Base-by-base conservation (phyloP, 2,797 vertebrate genomes). In the Labroides dimidiatus region DNA sequence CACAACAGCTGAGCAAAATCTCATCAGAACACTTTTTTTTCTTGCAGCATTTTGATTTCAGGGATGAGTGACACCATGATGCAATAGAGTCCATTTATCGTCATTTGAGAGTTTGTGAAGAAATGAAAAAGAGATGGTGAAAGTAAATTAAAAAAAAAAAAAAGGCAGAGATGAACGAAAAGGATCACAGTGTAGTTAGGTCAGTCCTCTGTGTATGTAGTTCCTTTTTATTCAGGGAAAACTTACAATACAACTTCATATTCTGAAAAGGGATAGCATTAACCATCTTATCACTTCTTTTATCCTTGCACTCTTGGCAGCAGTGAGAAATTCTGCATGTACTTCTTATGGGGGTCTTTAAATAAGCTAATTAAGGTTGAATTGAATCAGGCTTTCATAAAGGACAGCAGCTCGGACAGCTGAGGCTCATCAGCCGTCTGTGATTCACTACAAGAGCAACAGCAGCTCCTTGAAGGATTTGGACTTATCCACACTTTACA, bases 211-310 rank as follows among this genome's bases (percentile, higher is more conserved):
- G 20, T 43, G 42, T 58, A 13, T 48, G 47, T 74, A 69, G 72
- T 82, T 82, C 61, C 62, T 77, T 44, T 30, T 75, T 56, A 75
- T 79, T 80, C 79, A 79, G 80, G 78, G 77, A 76, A 77, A 82
- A 76, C 48, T 19, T 48, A 48, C 30, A 59, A 27, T 42, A 37
- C 33, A 69, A 66, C 52, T 58, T 55, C 17, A 68, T 45, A 10
- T 21, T 55, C 17, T 57, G 55, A 44, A 54, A 63, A 60, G 58
- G 4, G 7, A 36, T 30, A 78, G 24, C 58, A 76, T 21, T 64
- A 64, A 64, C 21, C 51, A 44, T 49, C 30, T 1, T 36, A 47
- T 66, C 76, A 66, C 70, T 47, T 62, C 20, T 70, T 67, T 72
- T 12, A 56, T 75, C 30, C 47, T 63, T 55, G 66, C 61, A 77